Evolutionary conservation across 1,140 invertebrate genomes (phyloP).

Genomic region (Aethina tumida): DNA sequence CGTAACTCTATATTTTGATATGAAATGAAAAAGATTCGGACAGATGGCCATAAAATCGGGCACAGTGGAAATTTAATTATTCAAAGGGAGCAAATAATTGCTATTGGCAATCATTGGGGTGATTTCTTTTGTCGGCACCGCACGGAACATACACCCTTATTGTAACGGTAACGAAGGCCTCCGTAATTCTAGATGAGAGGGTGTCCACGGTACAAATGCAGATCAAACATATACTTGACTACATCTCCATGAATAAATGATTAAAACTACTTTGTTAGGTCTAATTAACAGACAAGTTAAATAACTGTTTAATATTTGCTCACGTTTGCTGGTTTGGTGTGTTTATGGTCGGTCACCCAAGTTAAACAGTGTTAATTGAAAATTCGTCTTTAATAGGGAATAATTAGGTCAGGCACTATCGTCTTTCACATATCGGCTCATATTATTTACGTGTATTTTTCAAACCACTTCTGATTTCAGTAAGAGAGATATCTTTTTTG

Average conservation of each 20-base stretch:
- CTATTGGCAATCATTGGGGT: slow-evolving; percentile 26
- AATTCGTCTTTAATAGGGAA: too few species aligned
- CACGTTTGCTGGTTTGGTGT: background rate
- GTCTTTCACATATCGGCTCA: too few species aligned
- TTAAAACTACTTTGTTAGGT: slow-evolving; percentile 14
- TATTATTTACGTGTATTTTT: too few species aligned
- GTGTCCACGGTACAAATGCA: slow-evolving; percentile 13
- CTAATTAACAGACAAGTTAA: slow-evolving; percentile 15
- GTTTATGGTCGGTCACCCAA: too few species aligned
- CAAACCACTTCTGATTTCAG: too few species aligned
- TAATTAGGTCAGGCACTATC: too few species aligned
- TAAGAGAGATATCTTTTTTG: too few species aligned
- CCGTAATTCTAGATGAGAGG: slow-evolving; percentile 15
- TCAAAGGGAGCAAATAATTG: slow-evolving; percentile 37
- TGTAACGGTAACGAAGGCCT: slow-evolving; percentile 3
- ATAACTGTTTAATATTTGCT: slow-evolving; percentile 2
- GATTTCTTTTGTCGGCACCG: slow-evolving; percentile 14
- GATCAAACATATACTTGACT: slow-evolving; percentile 31
- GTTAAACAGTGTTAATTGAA: too few species aligned
- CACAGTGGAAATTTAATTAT: slow-evolving; percentile 35
- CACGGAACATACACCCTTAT: slow-evolving; percentile 21
- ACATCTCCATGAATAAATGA: slow-evolving; percentile 29
- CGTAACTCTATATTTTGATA: slow-evolving; percentile 24
- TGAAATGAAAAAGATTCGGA: slow-evolving; percentile 23
- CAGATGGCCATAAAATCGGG: slow-evolving; percentile 34